phyloP scores from a whole-genome alignment of 2,888 invertebrate genomes.

The Habroteleia sp. region DNA sequence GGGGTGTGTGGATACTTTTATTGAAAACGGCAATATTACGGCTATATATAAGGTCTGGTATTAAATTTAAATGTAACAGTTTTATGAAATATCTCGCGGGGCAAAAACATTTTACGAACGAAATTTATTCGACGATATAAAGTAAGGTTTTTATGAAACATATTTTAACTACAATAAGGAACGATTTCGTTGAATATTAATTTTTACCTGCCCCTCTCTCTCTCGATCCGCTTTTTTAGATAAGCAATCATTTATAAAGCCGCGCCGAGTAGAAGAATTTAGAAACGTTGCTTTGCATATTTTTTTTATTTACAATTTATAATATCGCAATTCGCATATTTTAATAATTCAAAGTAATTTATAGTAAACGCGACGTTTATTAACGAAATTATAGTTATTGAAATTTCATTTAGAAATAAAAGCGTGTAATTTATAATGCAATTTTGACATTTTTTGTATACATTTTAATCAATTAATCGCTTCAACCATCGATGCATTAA shows the following conservation, averaged over 20 bases:
- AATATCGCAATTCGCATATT: too few species aligned
- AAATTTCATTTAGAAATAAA: too few species aligned
- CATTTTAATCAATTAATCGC: too few species aligned
- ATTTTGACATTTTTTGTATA: too few species aligned
- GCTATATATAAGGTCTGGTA: constrained; percentile 1
- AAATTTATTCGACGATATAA: constrained; percentile 21
- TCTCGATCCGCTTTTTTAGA: not conserved
- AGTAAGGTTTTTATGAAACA: constrained; percentile 25
- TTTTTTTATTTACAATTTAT: too few species aligned
- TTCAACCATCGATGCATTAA: too few species aligned
- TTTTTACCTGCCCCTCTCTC: not conserved
- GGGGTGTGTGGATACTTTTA: constrained; percentile 1
- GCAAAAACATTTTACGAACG: constrained; percentile 16
- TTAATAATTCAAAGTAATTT: too few species aligned
- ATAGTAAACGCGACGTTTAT: too few species aligned
- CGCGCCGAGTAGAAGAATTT: too few species aligned
- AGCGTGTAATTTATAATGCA: too few species aligned
- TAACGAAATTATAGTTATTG: too few species aligned
- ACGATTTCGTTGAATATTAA: constrained; percentile 27
- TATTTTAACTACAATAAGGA: constrained; percentile 27
- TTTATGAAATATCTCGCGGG: constrained; percentile 33
- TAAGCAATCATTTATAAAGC: constrained; percentile 5
- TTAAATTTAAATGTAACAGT: constrained; percentile 38
- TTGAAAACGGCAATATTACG: constrained; percentile 32
- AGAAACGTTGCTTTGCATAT: too few species aligned